phyloP scores from a whole-genome alignment of 2,113 vertebrate species.

The Osmerus eperlanus region DNA sequence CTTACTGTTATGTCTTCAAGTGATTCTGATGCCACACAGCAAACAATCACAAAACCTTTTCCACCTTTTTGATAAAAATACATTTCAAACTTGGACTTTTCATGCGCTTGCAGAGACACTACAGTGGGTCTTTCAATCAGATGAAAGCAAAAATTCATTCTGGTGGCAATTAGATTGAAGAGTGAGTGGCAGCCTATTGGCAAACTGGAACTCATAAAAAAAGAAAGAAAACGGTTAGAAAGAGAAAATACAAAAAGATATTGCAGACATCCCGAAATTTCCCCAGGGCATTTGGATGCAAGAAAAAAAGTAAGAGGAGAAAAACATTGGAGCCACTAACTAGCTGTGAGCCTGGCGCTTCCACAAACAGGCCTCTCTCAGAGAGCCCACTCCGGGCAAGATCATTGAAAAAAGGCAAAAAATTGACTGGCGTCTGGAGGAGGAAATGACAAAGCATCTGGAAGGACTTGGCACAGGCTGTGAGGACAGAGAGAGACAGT shows the following conservation, averaged over 20 bases:
- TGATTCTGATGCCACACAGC: not conserved
- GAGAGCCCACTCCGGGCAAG: conserved; percentile 37
- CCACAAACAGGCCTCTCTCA: conserved; percentile 60
- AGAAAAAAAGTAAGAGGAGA: conserved; percentile 48
- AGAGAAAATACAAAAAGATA: conserved; percentile 45
- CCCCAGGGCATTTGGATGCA: conserved; percentile 59
- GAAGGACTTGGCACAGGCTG: conserved; percentile 53
- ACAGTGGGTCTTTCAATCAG: conserved; percentile 4
- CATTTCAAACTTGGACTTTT: too few species aligned
- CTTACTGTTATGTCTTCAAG: conserved; percentile 6
- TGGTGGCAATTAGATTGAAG: conserved; percentile 46
- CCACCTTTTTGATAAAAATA: too few species aligned
- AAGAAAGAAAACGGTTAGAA: conserved; percentile 58
- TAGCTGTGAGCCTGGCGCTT: conserved; percentile 57
- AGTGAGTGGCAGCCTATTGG: conserved; percentile 49
- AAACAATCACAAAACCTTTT: too few species aligned
- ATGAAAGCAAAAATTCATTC: conserved; percentile 25
- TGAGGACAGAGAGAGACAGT: conserved; percentile 36
- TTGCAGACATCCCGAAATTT: conserved; percentile 63
- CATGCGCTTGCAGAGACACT: too few species aligned
- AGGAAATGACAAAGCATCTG: conserved; percentile 63
- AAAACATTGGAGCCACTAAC: conserved; percentile 63
- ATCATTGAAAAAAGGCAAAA: conserved; percentile 49
- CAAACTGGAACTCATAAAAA: conserved; percentile 42
- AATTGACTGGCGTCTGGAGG: conserved; percentile 53